phyloP scores from a whole-genome alignment of 2,797 vertebrate genomes.

The Percopsis omiscomaycus region DNA sequence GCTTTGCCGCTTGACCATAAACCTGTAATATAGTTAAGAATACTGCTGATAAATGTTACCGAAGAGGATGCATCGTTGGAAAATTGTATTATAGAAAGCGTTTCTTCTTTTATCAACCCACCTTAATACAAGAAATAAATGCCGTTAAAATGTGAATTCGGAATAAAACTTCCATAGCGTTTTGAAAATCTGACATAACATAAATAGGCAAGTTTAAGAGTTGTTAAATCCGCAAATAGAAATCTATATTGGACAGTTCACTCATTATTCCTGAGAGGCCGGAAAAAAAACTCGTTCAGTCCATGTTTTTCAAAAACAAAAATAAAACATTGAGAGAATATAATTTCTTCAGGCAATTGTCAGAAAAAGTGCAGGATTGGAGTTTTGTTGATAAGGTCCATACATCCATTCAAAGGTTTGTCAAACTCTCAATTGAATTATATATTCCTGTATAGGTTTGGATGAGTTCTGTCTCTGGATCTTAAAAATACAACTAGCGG shows the following conservation, averaged over 20 bases:
- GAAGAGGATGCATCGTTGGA: neutral
- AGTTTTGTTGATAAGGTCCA: conserved; percentile 41
- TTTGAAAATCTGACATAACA: conserved; percentile 19
- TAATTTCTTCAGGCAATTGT: neutral
- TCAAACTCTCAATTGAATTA: conserved; percentile 29
- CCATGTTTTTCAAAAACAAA: conserved; percentile 37
- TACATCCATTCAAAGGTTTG: conserved; percentile 47
- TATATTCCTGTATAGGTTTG: conserved; percentile 16
- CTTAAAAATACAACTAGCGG: conserved; percentile 38
- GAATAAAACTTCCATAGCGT: conserved; percentile 66
- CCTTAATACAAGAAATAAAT: conserved; percentile 69
- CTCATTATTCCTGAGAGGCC: conserved; percentile 60
- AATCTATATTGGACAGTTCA: conserved; percentile 56
- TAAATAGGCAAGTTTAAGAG: conserved; percentile 16
- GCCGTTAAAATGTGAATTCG: conserved; percentile 58
- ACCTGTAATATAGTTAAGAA: conserved; percentile 68
- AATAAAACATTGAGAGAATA: neutral
- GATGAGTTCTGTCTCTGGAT: conserved; percentile 38
- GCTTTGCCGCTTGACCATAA: conserved; percentile 63
- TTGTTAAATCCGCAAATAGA: conserved; percentile 49
- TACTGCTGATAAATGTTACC: conserved; percentile 3
- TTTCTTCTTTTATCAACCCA: conserved; percentile 34
- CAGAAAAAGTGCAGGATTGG: conserved; percentile 21
- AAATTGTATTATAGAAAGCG: neutral
- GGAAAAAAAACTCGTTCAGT: conserved; percentile 40